A percentile compares a stretch with the other conserved stretches of the same genome.
Conservation (phyloP, 2,888 invertebrate species). For the Operophtera brumata region DNA sequence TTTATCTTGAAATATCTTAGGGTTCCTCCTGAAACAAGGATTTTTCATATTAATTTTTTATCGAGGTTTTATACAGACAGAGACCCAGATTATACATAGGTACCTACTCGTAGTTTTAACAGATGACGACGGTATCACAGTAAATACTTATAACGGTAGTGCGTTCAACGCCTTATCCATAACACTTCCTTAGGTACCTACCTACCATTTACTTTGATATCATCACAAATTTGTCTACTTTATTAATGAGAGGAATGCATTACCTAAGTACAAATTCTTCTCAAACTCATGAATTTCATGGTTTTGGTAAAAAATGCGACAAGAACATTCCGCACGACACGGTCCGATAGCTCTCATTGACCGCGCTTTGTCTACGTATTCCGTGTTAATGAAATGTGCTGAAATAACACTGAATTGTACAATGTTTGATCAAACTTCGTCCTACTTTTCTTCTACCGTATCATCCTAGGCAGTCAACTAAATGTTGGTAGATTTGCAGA, state of each 20-base stretch:
- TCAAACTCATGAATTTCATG: neutral
- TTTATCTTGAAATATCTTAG: no score
- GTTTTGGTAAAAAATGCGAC: slow-evolving; percentile 34
- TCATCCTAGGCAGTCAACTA: neutral
- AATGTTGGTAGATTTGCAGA: neutral
- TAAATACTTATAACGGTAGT: no score
- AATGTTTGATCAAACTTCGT: neutral
- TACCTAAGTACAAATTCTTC: slow-evolving; percentile 1
- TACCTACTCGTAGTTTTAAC: no score
- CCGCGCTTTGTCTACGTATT: slow-evolving; percentile 43
- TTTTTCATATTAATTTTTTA: no score
- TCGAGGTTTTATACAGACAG: no score
- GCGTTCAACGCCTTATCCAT: no score
- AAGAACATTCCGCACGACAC: slow-evolving; percentile 40
- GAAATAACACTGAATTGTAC: no score
- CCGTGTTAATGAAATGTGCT: slow-evolving; percentile 33
- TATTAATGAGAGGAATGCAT: neutral
- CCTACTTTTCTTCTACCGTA: neutral
- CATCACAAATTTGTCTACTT: neutral
- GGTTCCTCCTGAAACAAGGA: no score
- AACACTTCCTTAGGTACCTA: no score
- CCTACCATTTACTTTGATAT: no score
- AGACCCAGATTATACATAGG: no score
- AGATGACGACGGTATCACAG: no score
- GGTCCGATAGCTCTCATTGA: slow-evolving; percentile 52